Evolutionary conservation across 1,140 invertebrate genomes (phyloP).

Genomic region (Panagrolaimus sp.): DNA sequence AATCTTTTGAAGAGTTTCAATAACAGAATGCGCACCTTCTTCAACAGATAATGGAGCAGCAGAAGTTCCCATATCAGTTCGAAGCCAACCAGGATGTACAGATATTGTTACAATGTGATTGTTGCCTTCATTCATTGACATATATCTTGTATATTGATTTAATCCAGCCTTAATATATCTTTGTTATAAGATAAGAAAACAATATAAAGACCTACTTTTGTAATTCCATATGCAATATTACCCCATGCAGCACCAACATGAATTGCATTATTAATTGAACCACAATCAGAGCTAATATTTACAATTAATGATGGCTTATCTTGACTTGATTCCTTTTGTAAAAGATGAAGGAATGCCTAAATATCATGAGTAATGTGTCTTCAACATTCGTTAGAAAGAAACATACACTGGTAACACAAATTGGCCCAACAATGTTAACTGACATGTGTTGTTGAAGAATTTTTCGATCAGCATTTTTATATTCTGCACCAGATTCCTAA

Average conservation of each 20-base stretch:
- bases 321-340: not conserved
- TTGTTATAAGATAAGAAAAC: not conserved
- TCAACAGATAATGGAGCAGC: not conserved
- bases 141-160: not conserved
- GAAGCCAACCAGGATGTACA: not conserved
- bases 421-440: not conserved
- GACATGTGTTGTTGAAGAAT: slow-evolving; percentile 9
- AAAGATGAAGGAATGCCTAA: not conserved
- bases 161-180: not conserved
- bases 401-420: not conserved
- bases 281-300: not conserved
- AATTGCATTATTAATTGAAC: slow-evolving; percentile 1
- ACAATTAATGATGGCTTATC: slow-evolving; percentile 3
- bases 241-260: not conserved
- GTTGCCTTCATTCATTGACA: not conserved
- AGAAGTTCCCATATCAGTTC: not conserved
- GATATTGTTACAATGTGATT: slow-evolving; percentile 1
- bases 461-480: not conserved
- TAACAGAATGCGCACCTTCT: not conserved
- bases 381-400: no score
- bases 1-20: not conserved
- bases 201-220: not conserved
- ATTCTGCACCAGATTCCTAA: not conserved
- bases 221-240: slow-evolving; percentile 8
- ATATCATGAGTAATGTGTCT: not conserved